Conservation (phyloP, 2,113 vertebrate species). For the Upupa epops region DNA sequence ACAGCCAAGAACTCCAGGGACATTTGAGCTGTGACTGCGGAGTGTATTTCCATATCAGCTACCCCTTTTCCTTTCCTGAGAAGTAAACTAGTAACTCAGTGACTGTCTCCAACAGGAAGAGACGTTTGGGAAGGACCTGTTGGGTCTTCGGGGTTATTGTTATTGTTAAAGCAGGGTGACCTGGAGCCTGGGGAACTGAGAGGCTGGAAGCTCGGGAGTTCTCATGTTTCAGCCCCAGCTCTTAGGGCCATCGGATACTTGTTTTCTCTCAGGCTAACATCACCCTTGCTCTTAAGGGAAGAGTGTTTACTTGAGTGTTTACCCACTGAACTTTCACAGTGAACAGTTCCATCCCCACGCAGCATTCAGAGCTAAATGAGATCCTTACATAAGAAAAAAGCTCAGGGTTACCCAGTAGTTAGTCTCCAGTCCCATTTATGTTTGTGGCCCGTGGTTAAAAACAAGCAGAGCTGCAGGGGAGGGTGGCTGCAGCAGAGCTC, state of each 20-base stretch:
- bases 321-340: not conserved
- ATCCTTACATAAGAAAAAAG: not conserved
- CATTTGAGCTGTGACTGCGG: not conserved
- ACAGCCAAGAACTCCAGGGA: not conserved
- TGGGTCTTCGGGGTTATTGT: not conserved
- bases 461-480: not conserved
- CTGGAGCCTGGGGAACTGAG: not conserved
- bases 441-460: not conserved
- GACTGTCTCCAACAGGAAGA: not conserved
- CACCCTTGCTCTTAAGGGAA: conserved; percentile 35
- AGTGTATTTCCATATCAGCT: not conserved
- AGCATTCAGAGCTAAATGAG: not conserved
- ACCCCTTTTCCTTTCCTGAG: not conserved
- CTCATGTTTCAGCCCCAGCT: conserved; percentile 53
- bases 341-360: not conserved
- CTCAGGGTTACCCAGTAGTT: not conserved
- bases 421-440: not conserved
- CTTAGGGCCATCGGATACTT: conserved; percentile 56
- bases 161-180: not conserved
- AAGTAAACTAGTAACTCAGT: not conserved
- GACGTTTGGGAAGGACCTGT: not conserved
- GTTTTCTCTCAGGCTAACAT: conserved; percentile 20
- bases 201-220: not conserved
- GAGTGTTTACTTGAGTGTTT: conserved; percentile 53
- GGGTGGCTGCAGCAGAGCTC: not conserved